phyloP scores from a whole-genome alignment of 2,888 invertebrate species.

The Arctia plantaginis region DNA sequence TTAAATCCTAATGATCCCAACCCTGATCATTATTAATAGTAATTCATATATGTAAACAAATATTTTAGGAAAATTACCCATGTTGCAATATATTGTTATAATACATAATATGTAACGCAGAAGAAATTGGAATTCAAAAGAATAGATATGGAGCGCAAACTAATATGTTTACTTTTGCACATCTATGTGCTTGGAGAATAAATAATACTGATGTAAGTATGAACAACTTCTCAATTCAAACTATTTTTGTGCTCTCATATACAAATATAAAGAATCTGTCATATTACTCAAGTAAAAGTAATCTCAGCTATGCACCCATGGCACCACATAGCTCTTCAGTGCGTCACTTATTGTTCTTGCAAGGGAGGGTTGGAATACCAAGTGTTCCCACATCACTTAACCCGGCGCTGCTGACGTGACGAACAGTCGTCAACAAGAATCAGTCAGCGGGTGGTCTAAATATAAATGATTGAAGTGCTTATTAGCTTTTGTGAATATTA shows the following conservation, averaged over 20 bases:
- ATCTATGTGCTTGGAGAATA: background rate
- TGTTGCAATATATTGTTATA: no score
- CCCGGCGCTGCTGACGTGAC: conserved; percentile 56
- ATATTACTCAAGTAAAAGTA: conserved; percentile 30
- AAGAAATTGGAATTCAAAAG: no score
- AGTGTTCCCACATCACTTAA: conserved; percentile 60
- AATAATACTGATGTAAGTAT: background rate
- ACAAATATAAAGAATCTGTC: background rate
- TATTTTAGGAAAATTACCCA: no score
- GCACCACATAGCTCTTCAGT: conserved; percentile 31
- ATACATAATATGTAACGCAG: no score
- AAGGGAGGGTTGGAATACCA: conserved; percentile 33
- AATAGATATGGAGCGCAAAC: no score
- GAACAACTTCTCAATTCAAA: background rate
- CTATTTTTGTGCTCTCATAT: background rate
- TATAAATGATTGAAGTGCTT: conserved; percentile 12
- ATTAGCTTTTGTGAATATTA: conserved; percentile 27
- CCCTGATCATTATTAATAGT: no score
- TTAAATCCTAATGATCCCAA: no score
- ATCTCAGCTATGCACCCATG: conserved; percentile 24
- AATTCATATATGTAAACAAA: no score
- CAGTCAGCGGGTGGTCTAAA: conserved; percentile 70
- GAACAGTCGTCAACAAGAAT: conserved; percentile 59
- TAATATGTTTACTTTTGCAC: no score
- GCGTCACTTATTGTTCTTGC: conserved; percentile 29